Percentiles rank a stretch among this genome's conserved stretches.
Conservation (phyloP, 2,888 invertebrate genomes). For the Ormyrus thymus region DNA sequence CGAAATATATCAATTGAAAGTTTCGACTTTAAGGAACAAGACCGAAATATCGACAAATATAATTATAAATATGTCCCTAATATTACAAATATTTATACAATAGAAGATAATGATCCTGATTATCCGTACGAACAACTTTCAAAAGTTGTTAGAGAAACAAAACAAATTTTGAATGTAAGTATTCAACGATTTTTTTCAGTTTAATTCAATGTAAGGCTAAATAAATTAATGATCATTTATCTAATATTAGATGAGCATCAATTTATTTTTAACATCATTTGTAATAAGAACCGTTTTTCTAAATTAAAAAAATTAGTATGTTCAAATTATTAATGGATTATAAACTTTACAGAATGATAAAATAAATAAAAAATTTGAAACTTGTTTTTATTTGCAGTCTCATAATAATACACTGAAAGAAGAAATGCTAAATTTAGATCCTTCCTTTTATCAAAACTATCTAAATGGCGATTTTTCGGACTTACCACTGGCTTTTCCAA, state of each 20-base stretch:
- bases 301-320: no score
- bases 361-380: no score
- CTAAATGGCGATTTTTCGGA: slow-evolving; percentile 3
- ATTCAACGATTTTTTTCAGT: not conserved
- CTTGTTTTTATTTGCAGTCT: not conserved
- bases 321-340: no score
- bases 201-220: no score
- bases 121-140: slow-evolving; percentile 27
- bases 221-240: no score
- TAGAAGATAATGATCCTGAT: slow-evolving; percentile 15
- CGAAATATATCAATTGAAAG: no score
- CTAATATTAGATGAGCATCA: no score
- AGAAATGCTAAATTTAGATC: slow-evolving; percentile 2
- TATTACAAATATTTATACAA: not conserved
- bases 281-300: no score
- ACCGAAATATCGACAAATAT: not conserved
- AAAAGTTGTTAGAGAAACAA: slow-evolving; percentile 8
- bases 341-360: no score
- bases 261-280: no score
- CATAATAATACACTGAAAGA: not conserved
- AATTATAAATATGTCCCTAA: not conserved
- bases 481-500: not conserved
- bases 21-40: not conserved
- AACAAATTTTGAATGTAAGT: slow-evolving; percentile 11
- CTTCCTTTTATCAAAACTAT: slow-evolving; percentile 1